Base-by-base conservation (phyloP, 2,113 vertebrate species). In the Poecile atricapillus region DNA sequence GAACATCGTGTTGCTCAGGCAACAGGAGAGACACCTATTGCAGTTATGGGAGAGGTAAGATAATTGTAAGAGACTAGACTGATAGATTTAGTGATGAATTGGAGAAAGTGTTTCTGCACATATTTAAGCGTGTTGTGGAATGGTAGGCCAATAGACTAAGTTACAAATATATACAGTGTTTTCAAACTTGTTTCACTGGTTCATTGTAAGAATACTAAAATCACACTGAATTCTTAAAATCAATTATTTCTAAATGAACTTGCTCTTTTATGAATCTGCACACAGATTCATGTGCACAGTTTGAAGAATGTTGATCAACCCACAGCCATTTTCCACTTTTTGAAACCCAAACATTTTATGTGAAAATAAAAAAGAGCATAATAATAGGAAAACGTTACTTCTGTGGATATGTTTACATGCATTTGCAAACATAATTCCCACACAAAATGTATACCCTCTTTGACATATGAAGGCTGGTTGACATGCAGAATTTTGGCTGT, bases 1-100 rank as follows among this genome's bases (percentile, higher is more conserved):
- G 98, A 98, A 65, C 98, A 98, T 87, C 98, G 98, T 79, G 98
- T 98, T 97, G 98, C 98, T 94, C 98, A 98, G 96, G 98, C 98
- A 95, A 98, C 98, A 67, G 98, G 98, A 97, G 98, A 98, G 87
- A 98, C 98, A 91, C 98, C 98, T 33, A 98, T 98, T 94, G 98
- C 98, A 87, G 98, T 98, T 95, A 98, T 98, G 98, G 98, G 98
- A 83, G 98, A 98, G 98, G 98, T 98, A 97, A 98, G 98, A 94
- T 62, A 84, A 68, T 59, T 13, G 2, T 81, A 90, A 91, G 58
- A 93, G 35, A 78, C 43, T 31, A 81, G 70, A 75, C 0, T n/a
- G 33, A 41, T 14, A 55, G 30, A 65, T 81, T 55, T 90, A 91
- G 77, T n/a, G 44, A 62, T 91, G 22, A 87, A 74, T 56, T 87